These are phyloP conservation scores for Theristicus caerulescens DNA, from an alignment of 2,113 vertebrate species.

Conservation along the genomic window DNA sequence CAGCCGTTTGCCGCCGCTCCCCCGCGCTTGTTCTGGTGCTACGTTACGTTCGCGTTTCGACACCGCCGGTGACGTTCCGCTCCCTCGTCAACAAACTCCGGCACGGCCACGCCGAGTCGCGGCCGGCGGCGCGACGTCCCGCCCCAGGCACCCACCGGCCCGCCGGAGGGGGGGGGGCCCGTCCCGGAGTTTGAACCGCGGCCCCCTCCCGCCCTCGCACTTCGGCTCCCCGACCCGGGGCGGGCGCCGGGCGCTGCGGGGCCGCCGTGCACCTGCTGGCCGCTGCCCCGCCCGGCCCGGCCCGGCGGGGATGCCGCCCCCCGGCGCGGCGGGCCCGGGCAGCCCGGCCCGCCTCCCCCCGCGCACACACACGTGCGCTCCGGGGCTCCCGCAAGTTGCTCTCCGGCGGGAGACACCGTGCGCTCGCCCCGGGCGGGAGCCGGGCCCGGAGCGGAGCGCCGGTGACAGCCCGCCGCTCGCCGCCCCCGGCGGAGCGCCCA, in stretches of 20 bases:
- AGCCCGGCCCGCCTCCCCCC: not conserved
- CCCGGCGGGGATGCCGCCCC: not conserved
- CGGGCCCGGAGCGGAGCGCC: no score
- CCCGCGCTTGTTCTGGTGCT: not conserved
- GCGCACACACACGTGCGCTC: slow-evolving; percentile 47
- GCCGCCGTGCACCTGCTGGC: slow-evolving; percentile 63
- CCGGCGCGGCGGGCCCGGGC: not conserved
- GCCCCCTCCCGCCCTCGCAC: not conserved
- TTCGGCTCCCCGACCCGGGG: not conserved
- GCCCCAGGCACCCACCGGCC: not conserved
- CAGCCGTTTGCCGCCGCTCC: not conserved
- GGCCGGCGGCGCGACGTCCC: not conserved
- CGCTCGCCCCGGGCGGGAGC: not conserved
- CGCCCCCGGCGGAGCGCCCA: not conserved
- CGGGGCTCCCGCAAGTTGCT: slow-evolving; percentile 48
- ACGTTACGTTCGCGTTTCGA: not conserved
- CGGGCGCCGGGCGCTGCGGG: not conserved
- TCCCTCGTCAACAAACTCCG: not conserved
- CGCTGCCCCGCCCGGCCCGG: not conserved
- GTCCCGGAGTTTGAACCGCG: slow-evolving; percentile 34
- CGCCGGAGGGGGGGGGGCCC: not conserved
- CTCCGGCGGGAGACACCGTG: not conserved
- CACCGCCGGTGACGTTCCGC: not conserved
- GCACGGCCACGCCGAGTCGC: not conserved
- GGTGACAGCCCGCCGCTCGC: not conserved